Percentiles rank a stretch among this genome's conserved stretches.
phyloP scores from a whole-genome alignment of 2,113 vertebrate species.

The human region DNA sequence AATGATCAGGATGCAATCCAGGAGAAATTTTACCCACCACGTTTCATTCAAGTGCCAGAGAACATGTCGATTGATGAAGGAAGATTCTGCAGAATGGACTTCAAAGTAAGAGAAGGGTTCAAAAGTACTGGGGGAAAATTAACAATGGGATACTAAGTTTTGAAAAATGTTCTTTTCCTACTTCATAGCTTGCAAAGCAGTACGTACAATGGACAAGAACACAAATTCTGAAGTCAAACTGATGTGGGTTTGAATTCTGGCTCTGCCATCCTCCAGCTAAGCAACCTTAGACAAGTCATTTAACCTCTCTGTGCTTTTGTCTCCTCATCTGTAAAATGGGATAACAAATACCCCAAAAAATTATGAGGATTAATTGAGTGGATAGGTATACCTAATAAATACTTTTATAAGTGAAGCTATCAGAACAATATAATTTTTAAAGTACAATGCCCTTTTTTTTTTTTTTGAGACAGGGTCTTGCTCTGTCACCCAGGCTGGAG shows the following conservation, averaged over 20 bases:
- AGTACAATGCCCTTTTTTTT: neutral
- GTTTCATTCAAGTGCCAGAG: conserved; percentile 94
- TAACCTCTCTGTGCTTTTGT: neutral
- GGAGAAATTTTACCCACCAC: conserved; percentile 96
- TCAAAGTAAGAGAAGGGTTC: conserved; percentile 88
- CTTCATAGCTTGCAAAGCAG: neutral
- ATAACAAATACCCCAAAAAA: neutral
- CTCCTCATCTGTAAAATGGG: neutral
- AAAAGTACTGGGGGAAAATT: neutral
- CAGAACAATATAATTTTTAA: neutral
- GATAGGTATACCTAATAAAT: neutral
- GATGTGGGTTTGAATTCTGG: neutral
- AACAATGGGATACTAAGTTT: neutral
- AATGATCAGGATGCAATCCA: conserved; percentile 92
- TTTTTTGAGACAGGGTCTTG: too few species aligned
- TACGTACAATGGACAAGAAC: neutral
- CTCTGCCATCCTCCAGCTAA: conserved; percentile 5
- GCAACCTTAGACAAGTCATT: neutral
- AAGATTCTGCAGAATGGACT: conserved; percentile 95
- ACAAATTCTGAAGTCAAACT: neutral
- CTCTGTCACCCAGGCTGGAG: too few species aligned
- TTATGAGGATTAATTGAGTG: neutral
- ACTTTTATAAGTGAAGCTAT: neutral
- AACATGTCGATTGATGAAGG: conserved; percentile 94
- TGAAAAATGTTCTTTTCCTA: neutral